phyloP scores from a whole-genome alignment of 2,888 invertebrate genomes.

The Serripes groenlandicus region DNA sequence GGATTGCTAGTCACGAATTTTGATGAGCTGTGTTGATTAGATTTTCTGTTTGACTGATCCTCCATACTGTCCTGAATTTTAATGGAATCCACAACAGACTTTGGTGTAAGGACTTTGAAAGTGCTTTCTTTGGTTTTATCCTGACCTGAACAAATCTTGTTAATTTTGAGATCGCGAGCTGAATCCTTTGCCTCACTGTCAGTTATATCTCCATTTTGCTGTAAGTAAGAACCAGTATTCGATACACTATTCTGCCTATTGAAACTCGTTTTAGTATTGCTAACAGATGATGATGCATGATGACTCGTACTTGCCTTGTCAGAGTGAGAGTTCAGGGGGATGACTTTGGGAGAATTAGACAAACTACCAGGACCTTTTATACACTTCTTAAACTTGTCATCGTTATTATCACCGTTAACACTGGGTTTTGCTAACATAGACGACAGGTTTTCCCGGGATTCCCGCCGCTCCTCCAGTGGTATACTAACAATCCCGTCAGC shows the following conservation, averaged over 20 bases:
- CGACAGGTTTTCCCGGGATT: background rate
- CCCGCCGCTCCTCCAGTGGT: constrained; percentile 46
- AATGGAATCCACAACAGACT: constrained; percentile 68
- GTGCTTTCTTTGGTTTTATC: constrained; percentile 60
- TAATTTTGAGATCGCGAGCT: constrained; percentile 5
- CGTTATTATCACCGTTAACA: background rate
- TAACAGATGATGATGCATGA: background rate
- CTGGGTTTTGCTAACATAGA: background rate
- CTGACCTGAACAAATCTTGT: background rate
- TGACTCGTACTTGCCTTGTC: constrained; percentile 31
- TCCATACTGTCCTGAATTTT: constrained; percentile 66
- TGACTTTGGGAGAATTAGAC: constrained; percentile 40
- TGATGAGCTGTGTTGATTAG: constrained; percentile 55
- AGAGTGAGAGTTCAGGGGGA: constrained; percentile 58
- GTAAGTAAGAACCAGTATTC: constrained; percentile 18
- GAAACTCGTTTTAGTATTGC: background rate
- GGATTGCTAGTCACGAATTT: constrained; percentile 72
- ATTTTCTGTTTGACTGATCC: constrained; percentile 59
- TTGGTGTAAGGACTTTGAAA: constrained; percentile 79
- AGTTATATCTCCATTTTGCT: constrained; percentile 59
- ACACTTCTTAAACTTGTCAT: background rate
- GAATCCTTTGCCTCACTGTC: background rate
- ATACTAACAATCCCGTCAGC: constrained; percentile 59
- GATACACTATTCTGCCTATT: constrained; percentile 12
- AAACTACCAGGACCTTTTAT: background rate